phyloP scores from a whole-genome alignment of 2,888 invertebrate species.

The Cheilosia scutellata region DNA sequence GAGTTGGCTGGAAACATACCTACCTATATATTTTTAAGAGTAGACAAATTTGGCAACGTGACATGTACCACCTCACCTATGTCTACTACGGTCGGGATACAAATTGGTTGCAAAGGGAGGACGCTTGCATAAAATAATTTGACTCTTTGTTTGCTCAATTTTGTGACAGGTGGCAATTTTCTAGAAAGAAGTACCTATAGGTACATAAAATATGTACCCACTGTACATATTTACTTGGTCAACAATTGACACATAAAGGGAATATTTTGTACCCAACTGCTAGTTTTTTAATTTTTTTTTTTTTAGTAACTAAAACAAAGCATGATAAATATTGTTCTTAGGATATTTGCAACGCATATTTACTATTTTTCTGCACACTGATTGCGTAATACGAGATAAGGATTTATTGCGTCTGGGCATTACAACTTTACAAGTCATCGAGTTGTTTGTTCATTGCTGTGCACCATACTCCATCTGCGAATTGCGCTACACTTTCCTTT shows the following conservation, averaged over 20 bases:
- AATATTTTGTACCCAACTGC: neutral
- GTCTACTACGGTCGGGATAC: neutral
- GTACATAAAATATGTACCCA: neutral
- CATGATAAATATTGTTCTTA: neutral
- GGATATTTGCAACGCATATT: neutral
- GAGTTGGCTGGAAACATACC: conserved; percentile 9
- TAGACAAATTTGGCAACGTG: conserved; percentile 10
- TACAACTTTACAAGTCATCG: no score
- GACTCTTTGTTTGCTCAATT: neutral
- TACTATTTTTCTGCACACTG: neutral
- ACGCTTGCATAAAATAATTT: neutral
- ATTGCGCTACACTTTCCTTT: no score
- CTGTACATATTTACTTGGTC: neutral
- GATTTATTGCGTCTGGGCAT: no score
- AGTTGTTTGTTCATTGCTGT: no score
- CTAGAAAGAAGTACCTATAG: neutral
- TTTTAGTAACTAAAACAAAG: neutral
- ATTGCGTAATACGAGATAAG: no score
- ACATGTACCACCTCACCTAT: conserved; percentile 1
- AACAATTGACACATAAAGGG: neutral
- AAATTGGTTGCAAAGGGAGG: conserved; percentile 14
- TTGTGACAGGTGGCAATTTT: conserved; percentile 18
- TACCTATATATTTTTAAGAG: conserved; percentile 5
- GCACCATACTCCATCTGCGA: no score
- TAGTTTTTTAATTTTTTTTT: neutral